A percentile compares a stretch with the other conserved stretches of the same genome.
Conservation (phyloP, 2,888 invertebrate genomes). For the Kuschelorhynchus macadamiae region DNA sequence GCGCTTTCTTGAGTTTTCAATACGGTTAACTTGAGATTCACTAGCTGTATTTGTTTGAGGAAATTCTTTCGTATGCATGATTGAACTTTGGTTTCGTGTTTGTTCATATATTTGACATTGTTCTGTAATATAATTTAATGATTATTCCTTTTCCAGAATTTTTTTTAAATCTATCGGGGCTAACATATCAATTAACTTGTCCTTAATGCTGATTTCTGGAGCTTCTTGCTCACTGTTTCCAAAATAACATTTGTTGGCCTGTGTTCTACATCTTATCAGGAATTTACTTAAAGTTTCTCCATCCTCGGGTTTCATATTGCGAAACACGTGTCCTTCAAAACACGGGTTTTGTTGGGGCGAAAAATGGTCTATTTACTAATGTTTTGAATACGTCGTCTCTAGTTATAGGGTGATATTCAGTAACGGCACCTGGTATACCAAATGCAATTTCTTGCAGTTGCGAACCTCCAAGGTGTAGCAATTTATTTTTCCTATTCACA, state of each 20-base stretch:
- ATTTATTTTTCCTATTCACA: constrained; percentile 48
- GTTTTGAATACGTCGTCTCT: constrained; percentile 51
- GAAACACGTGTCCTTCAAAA: constrained; percentile 56
- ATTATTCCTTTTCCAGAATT: constrained; percentile 46
- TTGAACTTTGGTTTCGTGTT: constrained; percentile 30
- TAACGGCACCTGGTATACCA: constrained; percentile 51
- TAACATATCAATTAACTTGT: constrained; percentile 54
- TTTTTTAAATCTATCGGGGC: constrained; percentile 48
- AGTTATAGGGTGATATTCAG: constrained; percentile 17
- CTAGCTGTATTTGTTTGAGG: constrained; percentile 1
- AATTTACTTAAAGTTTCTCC: constrained; percentile 58
- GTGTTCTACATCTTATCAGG: constrained; percentile 54
- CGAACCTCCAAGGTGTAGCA: constrained; percentile 52
- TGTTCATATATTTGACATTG: constrained; percentile 41
- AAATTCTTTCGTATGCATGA: constrained; percentile 31
- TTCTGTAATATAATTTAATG: constrained; percentile 35
- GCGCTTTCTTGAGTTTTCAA: constrained; percentile 26
- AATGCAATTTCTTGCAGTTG: constrained; percentile 54
- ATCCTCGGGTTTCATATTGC: constrained; percentile 54
- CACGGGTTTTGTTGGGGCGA: constrained; percentile 54
- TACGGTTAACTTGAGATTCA: constrained; percentile 17
- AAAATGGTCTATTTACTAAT: constrained; percentile 53
- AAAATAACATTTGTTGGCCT: constrained; percentile 57
- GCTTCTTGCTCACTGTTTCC: constrained; percentile 49
- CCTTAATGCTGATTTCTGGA: constrained; percentile 51